Evolutionary conservation across 2,113 vertebrate species (phyloP).

Genomic region (Crotalus tigris): DNA sequence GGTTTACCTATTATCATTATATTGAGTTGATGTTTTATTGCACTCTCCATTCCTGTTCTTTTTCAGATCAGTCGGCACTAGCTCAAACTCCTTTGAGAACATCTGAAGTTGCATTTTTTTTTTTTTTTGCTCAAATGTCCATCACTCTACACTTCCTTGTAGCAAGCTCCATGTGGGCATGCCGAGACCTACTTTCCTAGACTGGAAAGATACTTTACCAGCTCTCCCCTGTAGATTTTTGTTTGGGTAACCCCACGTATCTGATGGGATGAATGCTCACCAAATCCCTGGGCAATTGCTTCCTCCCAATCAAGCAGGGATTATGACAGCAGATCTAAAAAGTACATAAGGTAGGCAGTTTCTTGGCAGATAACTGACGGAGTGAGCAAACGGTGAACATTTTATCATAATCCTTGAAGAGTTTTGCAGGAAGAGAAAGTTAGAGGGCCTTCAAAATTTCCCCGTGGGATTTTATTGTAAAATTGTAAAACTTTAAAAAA

Average conservation of each 20-base stretch:
- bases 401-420: not conserved
- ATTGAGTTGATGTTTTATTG: not conserved
- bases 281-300: not conserved
- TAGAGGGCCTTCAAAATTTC: not conserved
- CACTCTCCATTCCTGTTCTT: not conserved
- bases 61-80: not conserved
- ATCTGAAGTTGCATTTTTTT: not conserved
- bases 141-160: not conserved
- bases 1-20: not conserved
- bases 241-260: not conserved
- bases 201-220: not conserved
- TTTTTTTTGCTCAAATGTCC: not conserved
- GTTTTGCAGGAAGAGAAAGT: not conserved
- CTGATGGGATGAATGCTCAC: not conserved
- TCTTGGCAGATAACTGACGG: not conserved
- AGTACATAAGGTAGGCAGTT: not conserved
- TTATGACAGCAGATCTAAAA: not conserved
- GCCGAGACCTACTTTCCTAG: not conserved
- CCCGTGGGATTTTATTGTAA: not conserved
- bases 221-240: not conserved
- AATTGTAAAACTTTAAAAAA: too few species aligned
- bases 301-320: not conserved
- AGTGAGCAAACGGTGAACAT: not conserved
- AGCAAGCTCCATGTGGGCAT: not conserved
- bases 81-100: not conserved